phyloP scores from a whole-genome alignment of 2,797 vertebrate genomes.

The Salarias fasciatus region DNA sequence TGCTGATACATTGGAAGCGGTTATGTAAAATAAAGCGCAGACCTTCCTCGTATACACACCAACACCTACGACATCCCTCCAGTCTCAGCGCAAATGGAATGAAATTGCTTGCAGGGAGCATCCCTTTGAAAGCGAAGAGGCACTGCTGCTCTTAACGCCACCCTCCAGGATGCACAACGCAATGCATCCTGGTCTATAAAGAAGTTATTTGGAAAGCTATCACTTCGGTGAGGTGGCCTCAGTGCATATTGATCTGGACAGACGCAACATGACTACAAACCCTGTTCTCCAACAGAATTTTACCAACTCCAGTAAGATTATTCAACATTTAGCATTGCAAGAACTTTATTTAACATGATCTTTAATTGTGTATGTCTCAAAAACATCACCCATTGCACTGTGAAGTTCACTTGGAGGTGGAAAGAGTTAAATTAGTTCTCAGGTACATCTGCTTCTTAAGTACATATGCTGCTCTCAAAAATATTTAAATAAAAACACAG shows the following conservation, averaged over 20 bases:
- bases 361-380: neutral
- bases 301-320: no score
- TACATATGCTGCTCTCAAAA: no score
- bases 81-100: constrained; percentile 26
- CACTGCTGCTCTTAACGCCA: constrained; percentile 4
- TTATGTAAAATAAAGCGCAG: constrained; percentile 17
- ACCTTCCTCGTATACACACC: neutral
- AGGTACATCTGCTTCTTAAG: no score
- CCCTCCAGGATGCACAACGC: constrained; percentile 15
- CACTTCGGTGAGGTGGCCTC: constrained; percentile 28
- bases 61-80: constrained; percentile 14
- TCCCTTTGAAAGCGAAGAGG: constrained; percentile 16
- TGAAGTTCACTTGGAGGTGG: no score
- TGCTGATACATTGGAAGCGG: constrained; percentile 1
- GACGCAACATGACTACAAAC: constrained; percentile 11
- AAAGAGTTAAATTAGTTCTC: no score
- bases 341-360: neutral
- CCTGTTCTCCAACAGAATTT: no score
- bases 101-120: constrained; percentile 12
- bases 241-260: constrained; percentile 8
- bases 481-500: no score
- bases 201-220: constrained; percentile 19
- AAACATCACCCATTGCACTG: no score
- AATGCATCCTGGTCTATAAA: constrained; percentile 10
- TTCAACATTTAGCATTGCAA: no score